Evolutionary conservation across 2,888 invertebrate species (phyloP), one percentile per base, ranked within the genome.

Genomic region (Euspilapteryx auroguttella): DNA sequence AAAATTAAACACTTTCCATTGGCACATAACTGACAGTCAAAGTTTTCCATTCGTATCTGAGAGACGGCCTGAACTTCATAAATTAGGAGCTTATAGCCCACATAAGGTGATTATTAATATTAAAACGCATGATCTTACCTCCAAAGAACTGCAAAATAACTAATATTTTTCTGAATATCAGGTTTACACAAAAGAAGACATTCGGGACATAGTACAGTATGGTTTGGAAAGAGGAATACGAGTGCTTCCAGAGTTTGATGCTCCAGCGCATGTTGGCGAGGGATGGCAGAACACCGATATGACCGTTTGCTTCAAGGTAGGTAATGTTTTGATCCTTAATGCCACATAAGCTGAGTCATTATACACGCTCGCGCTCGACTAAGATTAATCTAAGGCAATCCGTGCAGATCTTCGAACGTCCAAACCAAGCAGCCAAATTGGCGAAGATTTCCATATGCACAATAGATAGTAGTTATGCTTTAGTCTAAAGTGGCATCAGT

Each of bases 21-120:
- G 95, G 95, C 91, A 93, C 46, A 88, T 93, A 29, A 91, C 90
- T 0, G 97, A 97, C 61, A 88, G 90, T 11, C 94, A 95, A 37
- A 94, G 95, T 41, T 97, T 96, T 54, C 96, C 97, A 0, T 87
- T 92, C 45, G 86, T 87, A 31, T 82, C 89, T 0, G 79, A 79
- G 43, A 81, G 82, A n/a, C 79, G 80, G 36, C 91, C 91, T 0
- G 75, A 86, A 25, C 55, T 93, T 8, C 75, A 85, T 3, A 81
- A 81, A 38, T 78, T 85, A 11, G 96, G 97, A 2, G 89, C 94
- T 4, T 89, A 89, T 47, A 79, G 86, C 0, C 81, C 86, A 24
- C 78, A 79, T 1, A 86, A 91, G 65, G 81, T 85, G 33, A 79
- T 17, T 17, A n/a, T n/a, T n/a, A n/a, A n/a, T n/a, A n/a, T n/a